A percentile compares a stretch with the other conserved stretches of the same genome.
Evolutionary conservation across 2,888 invertebrate species (phyloP).

Genomic region (Cancer borealis): DNA sequence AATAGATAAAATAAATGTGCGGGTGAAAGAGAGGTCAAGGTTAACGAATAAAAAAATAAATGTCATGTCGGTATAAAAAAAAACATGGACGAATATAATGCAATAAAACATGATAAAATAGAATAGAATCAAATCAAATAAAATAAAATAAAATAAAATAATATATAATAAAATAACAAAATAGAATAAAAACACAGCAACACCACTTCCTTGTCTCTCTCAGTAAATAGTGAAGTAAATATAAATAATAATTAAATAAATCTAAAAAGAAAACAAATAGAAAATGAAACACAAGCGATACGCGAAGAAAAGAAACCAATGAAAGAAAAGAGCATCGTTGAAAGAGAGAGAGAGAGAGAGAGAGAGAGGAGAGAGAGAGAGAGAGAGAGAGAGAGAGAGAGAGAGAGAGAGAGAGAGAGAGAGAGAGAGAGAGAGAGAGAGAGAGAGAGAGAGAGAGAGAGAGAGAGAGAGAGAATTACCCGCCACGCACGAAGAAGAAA

Average conservation of each 20-base stretch:
- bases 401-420: conserved; percentile 1
- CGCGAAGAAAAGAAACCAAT: no score
- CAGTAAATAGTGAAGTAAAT: neutral
- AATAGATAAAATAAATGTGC: neutral
- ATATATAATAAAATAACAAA: neutral
- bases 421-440: conserved; percentile 1
- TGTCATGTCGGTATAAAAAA: neutral
- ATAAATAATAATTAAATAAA: neutral
- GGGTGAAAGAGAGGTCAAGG: neutral
- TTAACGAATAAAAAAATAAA: neutral
- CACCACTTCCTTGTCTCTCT: neutral
- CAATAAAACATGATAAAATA: neutral
- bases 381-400: conserved; percentile 1
- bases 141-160: neutral
- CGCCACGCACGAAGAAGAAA: neutral
- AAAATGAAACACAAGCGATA: neutral
- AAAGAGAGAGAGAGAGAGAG: no score
- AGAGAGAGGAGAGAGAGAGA: neutral
- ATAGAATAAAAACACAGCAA: neutral
- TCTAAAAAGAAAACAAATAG: neutral
- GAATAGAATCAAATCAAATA: neutral
- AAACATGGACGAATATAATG: neutral
- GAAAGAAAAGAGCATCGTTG: neutral
- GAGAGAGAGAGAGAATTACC: no score
- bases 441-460: neutral